These are phyloP conservation scores for Heliornis fulica DNA, from an alignment of 2,113 vertebrate genomes.

Conservation along the genomic window DNA sequence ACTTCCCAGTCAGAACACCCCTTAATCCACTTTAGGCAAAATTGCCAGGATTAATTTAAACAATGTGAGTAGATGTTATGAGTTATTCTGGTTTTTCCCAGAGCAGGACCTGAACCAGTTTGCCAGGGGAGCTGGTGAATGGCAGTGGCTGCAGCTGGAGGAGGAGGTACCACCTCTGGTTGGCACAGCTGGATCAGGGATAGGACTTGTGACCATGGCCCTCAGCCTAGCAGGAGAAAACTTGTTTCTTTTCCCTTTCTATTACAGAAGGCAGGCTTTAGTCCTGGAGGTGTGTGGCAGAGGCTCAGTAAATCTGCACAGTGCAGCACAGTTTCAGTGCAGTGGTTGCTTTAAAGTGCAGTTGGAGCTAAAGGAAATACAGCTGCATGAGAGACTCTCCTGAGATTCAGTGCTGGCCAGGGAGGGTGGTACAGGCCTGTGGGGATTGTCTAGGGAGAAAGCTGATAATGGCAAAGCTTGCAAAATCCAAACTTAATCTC, in stretches of 20 bases:
- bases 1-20: not conserved
- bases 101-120: not conserved
- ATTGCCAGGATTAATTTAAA: not conserved
- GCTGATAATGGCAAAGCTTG: conserved; percentile 30
- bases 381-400: not conserved
- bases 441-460: not conserved
- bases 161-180: not conserved
- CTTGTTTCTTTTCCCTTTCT: not conserved
- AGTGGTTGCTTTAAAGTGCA: not conserved
- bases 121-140: not conserved
- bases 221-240: not conserved
- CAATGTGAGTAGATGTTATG: not conserved
- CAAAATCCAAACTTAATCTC: conserved; percentile 50
- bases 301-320: not conserved
- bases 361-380: not conserved
- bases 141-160: not conserved
- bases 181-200: accelerated
- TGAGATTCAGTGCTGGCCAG: not conserved
- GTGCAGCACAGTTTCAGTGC: not conserved
- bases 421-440: not conserved
- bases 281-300: not conserved
- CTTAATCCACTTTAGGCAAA: not conserved
- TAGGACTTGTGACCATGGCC: not conserved
- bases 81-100: not conserved
- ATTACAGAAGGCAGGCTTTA: not conserved